Percentiles rank a stretch among this genome's conserved stretches.
These are phyloP conservation scores for Pristiophorus japonicus DNA, from an alignment of 2,113 vertebrate genomes.

Conservation along the genomic window DNA sequence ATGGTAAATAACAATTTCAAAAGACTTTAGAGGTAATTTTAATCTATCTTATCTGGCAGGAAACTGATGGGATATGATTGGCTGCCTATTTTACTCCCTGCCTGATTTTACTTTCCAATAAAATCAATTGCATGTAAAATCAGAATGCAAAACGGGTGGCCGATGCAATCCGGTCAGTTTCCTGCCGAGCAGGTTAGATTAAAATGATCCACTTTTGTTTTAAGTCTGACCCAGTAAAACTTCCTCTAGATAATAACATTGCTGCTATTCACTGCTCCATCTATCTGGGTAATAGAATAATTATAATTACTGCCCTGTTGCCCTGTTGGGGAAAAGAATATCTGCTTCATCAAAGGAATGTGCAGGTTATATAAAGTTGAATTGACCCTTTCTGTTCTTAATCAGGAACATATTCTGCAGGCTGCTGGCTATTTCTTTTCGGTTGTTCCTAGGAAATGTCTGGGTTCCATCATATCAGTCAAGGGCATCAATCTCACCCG, in stretches of 20 bases:
- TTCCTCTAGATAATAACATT: not conserved
- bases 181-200: not conserved
- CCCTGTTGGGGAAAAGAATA: not conserved
- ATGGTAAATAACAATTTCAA: not conserved
- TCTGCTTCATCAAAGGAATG: not conserved
- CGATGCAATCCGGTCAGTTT: not conserved
- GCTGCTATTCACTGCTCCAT: not conserved
- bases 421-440: not conserved
- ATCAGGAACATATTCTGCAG: not conserved
- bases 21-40: not conserved
- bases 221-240: not conserved
- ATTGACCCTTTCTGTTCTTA: not conserved
- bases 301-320: not conserved
- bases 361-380: not conserved
- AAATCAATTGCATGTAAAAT: not conserved
- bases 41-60: not conserved
- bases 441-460: not conserved
- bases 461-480: not conserved
- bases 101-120: not conserved
- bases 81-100: not conserved
- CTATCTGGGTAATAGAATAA: not conserved
- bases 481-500: not conserved
- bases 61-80: not conserved
- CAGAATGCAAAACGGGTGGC: not conserved
- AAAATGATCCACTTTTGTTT: not conserved